A percentile compares a stretch with the other conserved stretches of the same genome.
These are phyloP conservation scores for Fabriciana adippe DNA, from an alignment of 2,888 invertebrate genomes.

Conservation along the genomic window DNA sequence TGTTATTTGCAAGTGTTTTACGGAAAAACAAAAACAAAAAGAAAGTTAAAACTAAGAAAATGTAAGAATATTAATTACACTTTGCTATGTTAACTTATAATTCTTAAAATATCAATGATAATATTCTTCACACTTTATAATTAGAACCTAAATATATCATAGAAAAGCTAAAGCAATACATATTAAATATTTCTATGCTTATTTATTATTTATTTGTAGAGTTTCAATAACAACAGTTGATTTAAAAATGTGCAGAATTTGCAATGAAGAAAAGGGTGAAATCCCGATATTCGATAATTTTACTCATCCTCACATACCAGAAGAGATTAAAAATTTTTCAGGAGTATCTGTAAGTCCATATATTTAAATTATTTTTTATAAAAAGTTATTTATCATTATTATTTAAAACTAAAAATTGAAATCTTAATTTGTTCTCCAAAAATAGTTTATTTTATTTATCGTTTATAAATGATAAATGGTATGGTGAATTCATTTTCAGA, in stretches of 20 bases:
- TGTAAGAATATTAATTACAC: conserved; percentile 47
- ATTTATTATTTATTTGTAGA: conserved; percentile 19
- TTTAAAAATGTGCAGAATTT: conserved; percentile 61
- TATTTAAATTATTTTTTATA: not conserved
- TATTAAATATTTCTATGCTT: not conserved
- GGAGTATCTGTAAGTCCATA: conserved; percentile 63
- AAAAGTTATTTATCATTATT: too few species aligned
- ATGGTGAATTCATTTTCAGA: conserved; percentile 44
- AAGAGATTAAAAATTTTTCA: conserved; percentile 66
- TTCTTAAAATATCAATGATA: not conserved
- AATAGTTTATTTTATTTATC: not conserved
- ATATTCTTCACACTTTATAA: not conserved
- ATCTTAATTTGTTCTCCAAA: not conserved
- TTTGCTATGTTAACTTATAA: not conserved
- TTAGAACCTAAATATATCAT: too few species aligned
- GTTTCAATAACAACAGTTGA: conserved; percentile 7
- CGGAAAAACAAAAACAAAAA: conserved; percentile 63
- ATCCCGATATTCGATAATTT: conserved; percentile 69
- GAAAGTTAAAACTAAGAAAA: conserved; percentile 55
- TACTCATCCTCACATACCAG: conserved; percentile 60
- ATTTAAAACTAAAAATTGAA: too few species aligned
- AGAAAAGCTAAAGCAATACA: too few species aligned
- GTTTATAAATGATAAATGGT: conserved; percentile 15
- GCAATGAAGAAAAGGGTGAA: conserved; percentile 60
- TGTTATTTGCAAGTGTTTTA: conserved; percentile 65